Evolutionary conservation across 2,888 invertebrate genomes (phyloP).

Genomic region (Hofmannophila pseudospretella): DNA sequence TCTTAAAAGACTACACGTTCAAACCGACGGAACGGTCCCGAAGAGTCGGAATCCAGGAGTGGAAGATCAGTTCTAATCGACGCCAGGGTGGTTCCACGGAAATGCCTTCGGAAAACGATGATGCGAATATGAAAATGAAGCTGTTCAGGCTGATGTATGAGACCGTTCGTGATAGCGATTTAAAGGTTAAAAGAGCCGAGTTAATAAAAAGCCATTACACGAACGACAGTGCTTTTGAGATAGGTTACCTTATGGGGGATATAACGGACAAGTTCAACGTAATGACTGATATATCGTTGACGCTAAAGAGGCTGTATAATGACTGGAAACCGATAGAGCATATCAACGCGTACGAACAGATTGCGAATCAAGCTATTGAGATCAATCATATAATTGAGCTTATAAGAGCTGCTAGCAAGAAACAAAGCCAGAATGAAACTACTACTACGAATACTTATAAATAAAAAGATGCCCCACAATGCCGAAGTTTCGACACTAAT

Average conservation of each 20-base stretch:
- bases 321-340: constrained; percentile 62
- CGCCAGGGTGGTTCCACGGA: not conserved
- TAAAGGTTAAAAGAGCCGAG: constrained; percentile 39
- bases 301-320: constrained; percentile 33
- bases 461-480: too few species aligned
- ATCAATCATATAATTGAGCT: constrained; percentile 46
- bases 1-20: not conserved
- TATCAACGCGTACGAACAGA: constrained; percentile 59
- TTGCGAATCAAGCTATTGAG: constrained; percentile 52
- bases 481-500: too few species aligned
- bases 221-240: constrained; percentile 41
- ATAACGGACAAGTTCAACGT: constrained; percentile 43
- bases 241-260: constrained; percentile 50
- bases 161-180: constrained; percentile 47
- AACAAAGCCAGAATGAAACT: too few species aligned
- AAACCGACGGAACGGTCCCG: not conserved
- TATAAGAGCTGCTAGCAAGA: constrained; percentile 23
- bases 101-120: constrained; percentile 24
- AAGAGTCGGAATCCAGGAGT: not conserved
- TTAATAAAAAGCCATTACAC: constrained; percentile 36
- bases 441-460: too few species aligned
- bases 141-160: constrained; percentile 59
- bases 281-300: constrained; percentile 41
- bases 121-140: constrained; percentile 49
- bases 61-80: not conserved